Percentiles rank a stretch among this genome's conserved stretches.
Conservation (phyloP, 2,113 vertebrate species). For the Nothoprocta perdicaria region DNA sequence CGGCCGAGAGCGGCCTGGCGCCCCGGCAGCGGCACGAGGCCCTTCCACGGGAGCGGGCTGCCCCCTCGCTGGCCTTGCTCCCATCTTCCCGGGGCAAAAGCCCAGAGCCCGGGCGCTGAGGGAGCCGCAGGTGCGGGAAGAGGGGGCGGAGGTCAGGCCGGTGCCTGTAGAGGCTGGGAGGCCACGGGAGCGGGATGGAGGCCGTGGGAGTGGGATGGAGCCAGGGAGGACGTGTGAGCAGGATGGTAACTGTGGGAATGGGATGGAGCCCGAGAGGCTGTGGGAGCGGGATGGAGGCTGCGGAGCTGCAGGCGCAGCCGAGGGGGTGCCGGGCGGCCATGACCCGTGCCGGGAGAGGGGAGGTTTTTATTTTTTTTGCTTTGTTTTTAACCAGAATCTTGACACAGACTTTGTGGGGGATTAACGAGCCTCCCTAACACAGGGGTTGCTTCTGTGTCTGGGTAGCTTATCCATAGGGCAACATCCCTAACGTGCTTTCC, state of each 20-base stretch:
- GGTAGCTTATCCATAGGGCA: not conserved
- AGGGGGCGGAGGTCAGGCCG: not conserved
- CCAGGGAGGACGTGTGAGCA: not conserved
- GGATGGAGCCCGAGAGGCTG: too few relatives aligned
- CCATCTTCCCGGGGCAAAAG: too few relatives aligned
- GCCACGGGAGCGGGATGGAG: not conserved
- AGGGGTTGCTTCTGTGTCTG: not conserved
- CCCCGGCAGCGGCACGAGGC: accelerated
- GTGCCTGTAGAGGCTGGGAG: not conserved
- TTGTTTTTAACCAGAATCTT: not conserved
- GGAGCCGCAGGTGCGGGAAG: not conserved
- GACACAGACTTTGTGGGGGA: not conserved
- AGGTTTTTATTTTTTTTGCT: not conserved
- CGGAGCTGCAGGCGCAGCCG: accelerated
- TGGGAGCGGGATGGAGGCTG: not conserved
- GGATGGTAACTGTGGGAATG: not conserved
- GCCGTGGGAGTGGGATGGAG: not conserved
- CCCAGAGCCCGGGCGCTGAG: too few relatives aligned
- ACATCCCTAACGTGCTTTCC: not conserved
- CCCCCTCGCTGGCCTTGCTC: not conserved
- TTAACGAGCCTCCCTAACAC: not conserved
- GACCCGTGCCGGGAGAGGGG: not conserved
- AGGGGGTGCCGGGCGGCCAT: not conserved
- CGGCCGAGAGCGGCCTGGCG: not conserved
- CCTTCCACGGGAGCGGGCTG: too few relatives aligned